These are phyloP conservation scores for Conops quadrifasciatus DNA, from an alignment of 2,888 invertebrate species.

Conservation along the genomic window DNA sequence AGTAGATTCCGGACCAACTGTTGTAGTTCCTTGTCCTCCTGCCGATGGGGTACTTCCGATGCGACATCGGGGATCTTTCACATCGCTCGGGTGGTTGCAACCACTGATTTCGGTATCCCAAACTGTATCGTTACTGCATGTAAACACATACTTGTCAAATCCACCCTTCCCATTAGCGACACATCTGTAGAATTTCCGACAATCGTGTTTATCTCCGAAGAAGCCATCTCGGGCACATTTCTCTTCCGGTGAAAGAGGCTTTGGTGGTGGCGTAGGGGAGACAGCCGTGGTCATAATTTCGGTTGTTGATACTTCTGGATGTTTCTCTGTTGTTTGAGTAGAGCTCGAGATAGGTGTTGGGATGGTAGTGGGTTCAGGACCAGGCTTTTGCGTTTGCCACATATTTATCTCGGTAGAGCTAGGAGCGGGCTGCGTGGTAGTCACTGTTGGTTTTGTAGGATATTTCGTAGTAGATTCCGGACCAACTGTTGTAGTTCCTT, in stretches of 20 bases:
- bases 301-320: slow-evolving; percentile 31
- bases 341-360: slow-evolving; percentile 34
- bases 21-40: no score
- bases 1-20: slow-evolving; percentile 27
- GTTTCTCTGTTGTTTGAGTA: slow-evolving; percentile 32
- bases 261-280: slow-evolving; percentile 46
- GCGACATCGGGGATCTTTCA: slow-evolving; percentile 48
- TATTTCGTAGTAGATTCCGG: slow-evolving; percentile 35
- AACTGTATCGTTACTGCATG: slow-evolving; percentile 73
- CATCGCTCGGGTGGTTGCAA: slow-evolving; percentile 52
- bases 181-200: slow-evolving; percentile 75
- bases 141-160: slow-evolving; percentile 66
- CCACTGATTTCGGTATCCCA: slow-evolving; percentile 68
- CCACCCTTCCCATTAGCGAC: slow-evolving; percentile 71
- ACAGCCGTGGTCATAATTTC: slow-evolving; percentile 37
- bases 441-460: slow-evolving; percentile 6
- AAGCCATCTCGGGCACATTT: slow-evolving; percentile 66
- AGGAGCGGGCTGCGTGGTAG: not conserved
- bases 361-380: not conserved
- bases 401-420: not conserved
- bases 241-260: slow-evolving; percentile 51
- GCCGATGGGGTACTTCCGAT: slow-evolving; percentile 30
- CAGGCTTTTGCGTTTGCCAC: not conserved
- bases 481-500: slow-evolving; percentile 34
- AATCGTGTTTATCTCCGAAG: slow-evolving; percentile 66